Evolutionary conservation across 2,888 invertebrate species (phyloP).

Genomic region (Ptychoptera albimana): DNA sequence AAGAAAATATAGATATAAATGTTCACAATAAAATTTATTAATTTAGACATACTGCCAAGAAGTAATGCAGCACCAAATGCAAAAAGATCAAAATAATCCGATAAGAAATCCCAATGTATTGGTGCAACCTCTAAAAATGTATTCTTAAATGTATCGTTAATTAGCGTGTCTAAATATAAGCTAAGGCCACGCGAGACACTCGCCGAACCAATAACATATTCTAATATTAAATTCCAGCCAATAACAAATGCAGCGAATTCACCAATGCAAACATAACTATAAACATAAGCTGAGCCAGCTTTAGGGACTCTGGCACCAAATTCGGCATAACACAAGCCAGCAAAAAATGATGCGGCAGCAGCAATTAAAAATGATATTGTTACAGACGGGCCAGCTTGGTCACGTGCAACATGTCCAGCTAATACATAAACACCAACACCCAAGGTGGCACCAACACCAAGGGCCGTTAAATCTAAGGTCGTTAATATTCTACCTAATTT

Average conservation of each 20-base stretch:
- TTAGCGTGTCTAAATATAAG: slow-evolving; percentile 51
- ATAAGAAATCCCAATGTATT: slow-evolving; percentile 39
- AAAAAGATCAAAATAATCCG: slow-evolving; percentile 57
- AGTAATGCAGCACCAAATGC: slow-evolving; percentile 47
- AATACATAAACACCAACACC: slow-evolving; percentile 84
- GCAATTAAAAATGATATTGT: slow-evolving; percentile 77
- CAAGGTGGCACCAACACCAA: slow-evolving; percentile 66
- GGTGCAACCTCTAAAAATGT: slow-evolving; percentile 45
- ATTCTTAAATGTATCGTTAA: slow-evolving; percentile 42
- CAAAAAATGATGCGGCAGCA: slow-evolving; percentile 66
- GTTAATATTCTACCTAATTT: too few species aligned
- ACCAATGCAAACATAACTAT: slow-evolving; percentile 67
- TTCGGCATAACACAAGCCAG: slow-evolving; percentile 86
- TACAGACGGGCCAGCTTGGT: slow-evolving; percentile 70
- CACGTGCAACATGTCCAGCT: slow-evolving; percentile 61
- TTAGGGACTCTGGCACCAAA: slow-evolving; percentile 70
- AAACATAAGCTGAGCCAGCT: slow-evolving; percentile 79
- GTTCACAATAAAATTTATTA: neutral
- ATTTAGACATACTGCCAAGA: slow-evolving; percentile 42
- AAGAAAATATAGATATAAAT: too few species aligned
- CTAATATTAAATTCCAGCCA: slow-evolving; percentile 83
- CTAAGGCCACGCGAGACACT: slow-evolving; percentile 64
- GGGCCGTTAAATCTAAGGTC: slow-evolving; percentile 50
- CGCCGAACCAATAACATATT: slow-evolving; percentile 64
- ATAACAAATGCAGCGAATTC: slow-evolving; percentile 76